Conservation (phyloP, 1,140 invertebrate species). For the Centruroides sculpturatus region DNA sequence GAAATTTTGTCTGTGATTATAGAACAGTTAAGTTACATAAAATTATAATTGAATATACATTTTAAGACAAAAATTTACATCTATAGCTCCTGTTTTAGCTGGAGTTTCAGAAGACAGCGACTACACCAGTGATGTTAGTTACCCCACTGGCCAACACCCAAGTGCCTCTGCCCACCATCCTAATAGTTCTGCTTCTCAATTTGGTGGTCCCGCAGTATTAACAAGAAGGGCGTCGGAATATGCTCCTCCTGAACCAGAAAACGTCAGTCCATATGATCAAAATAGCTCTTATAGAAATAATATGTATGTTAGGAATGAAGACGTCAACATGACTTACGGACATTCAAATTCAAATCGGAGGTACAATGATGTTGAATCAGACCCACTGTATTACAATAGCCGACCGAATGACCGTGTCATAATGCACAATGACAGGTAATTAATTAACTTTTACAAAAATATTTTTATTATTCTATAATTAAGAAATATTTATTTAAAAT, state of each 20-base stretch:
- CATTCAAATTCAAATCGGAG: too few relatives aligned
- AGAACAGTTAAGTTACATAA: neutral
- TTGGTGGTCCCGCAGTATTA: slow-evolving; percentile 46
- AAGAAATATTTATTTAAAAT: too few relatives aligned
- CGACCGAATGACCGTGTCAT: slow-evolving; percentile 42
- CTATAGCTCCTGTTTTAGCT: slow-evolving; percentile 40
- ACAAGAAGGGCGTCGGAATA: slow-evolving; percentile 10
- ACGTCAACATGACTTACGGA: too few relatives aligned
- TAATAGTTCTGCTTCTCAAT: slow-evolving; percentile 73
- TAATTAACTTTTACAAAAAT: too few relatives aligned
- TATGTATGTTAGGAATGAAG: too few relatives aligned
- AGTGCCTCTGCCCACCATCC: slow-evolving; percentile 37
- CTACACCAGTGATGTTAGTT: slow-evolving; percentile 92
- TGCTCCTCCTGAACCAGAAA: slow-evolving; percentile 45
- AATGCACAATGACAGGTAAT: neutral
- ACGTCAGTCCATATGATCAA: slow-evolving; percentile 54
- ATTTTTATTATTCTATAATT: too few relatives aligned
- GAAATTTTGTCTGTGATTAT: neutral
- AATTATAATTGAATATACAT: neutral
- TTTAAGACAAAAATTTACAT: neutral
- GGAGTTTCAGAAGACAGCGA: slow-evolving; percentile 93
- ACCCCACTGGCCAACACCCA: slow-evolving; percentile 43
- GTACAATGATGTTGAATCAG: slow-evolving; percentile 22
- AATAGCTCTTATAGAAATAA: too few relatives aligned
- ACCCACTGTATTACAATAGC: slow-evolving; percentile 82